A percentile compares a stretch with the other conserved stretches of the same genome.
Conservation (phyloP, 2,888 invertebrate genomes). For the Trissonchulus sp. region DNA sequence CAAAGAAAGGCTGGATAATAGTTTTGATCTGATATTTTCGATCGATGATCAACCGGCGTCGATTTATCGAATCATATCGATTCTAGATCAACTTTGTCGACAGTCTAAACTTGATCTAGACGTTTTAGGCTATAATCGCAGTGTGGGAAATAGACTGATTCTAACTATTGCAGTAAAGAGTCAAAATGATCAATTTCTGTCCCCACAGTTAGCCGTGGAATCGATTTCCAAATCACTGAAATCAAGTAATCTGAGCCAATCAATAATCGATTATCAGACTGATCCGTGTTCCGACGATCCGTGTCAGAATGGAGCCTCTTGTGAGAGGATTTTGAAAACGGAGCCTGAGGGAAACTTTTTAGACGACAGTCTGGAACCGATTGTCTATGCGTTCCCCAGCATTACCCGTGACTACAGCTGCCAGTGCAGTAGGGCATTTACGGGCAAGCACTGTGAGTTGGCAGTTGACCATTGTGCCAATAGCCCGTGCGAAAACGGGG, state of each 20-base stretch:
- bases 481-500: conserved; percentile 61
- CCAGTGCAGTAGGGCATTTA: conserved; percentile 66
- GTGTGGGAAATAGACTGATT: no score
- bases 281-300: neutral
- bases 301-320: neutral
- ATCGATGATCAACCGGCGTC: neutral
- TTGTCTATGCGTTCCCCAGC: conserved; percentile 60
- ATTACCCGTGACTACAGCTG: conserved; percentile 64
- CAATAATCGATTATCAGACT: neutral
- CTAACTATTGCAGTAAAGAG: no score
- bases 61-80: neutral
- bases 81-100: no score
- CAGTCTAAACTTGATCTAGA: no score
- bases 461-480: conserved; percentile 60
- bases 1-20: conserved; percentile 74
- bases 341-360: neutral
- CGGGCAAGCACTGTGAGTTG: conserved; percentile 69
- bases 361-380: neutral
- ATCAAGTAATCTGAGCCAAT: no score
- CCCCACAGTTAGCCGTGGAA: no score
- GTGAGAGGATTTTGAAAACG: neutral
- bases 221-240: no score
- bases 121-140: no score
- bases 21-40: conserved; percentile 48
- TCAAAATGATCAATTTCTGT: no score